Base-by-base conservation (phyloP, 2,797 vertebrate genomes). In the Pseudotriccus pelzelni region DNA sequence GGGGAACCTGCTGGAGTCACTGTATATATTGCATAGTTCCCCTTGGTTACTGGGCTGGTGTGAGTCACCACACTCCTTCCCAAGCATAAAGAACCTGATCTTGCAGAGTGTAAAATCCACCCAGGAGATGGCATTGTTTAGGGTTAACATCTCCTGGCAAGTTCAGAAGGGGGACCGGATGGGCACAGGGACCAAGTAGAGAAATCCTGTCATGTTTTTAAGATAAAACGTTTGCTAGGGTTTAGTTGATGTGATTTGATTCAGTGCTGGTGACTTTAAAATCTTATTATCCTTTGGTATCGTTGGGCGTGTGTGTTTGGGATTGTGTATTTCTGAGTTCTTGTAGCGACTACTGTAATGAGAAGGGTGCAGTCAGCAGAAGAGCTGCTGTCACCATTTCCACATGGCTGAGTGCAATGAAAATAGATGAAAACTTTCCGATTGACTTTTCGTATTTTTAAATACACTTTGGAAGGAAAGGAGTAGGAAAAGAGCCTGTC, bases 1-100 rank as follows among this genome's bases (percentile, higher is more conserved):
- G 77, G 69, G 93, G 87, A 93, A 74, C 20, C 53, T 66, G 62
- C 82, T 77, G 82, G 49, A 85, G 60, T 89, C 73, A 55, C 68
- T 49, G 37, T 36, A 1, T 27, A 2, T 34, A 28, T 49, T 81
- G 62, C 67, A 19, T 12, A 39, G 78, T 63, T 66, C 36, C 67
- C 75, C 83, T 53, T 7, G 9, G 67, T 84, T 88, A 62, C 80
- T 68, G 83, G 62, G 50, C 76, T 81, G 58, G 5, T 56, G 32
- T 93, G 93, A 95, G 63, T 90, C 94, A 95, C 72, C 80, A 72
- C 36, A 41, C 47, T 73, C 80, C 70, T 88, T 89, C 92, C 70
- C 88, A 91, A 85, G 52, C 67, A 43, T 13, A 49, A 72, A 88
- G 70, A 73, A 79, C 90, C 56, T 66, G 60, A 84, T 64, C 56